Evolutionary conservation across 2,888 invertebrate genomes (phyloP), one percentile per base, ranked within the genome.

Genomic region (Empis stercorea): DNA sequence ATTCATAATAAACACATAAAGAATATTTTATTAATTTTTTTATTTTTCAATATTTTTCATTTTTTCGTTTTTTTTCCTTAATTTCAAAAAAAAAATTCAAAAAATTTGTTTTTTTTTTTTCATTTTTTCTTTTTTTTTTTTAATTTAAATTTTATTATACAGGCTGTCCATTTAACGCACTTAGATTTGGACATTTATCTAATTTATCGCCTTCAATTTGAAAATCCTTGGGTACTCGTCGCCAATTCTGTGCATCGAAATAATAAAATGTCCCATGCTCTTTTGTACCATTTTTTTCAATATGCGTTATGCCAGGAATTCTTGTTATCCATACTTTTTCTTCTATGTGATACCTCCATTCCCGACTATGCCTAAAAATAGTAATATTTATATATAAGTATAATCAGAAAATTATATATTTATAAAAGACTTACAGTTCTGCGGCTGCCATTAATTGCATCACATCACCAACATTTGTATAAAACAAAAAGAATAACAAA

Each of bases 271-370:
- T 96, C 74, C 97, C 97, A 65, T 95, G 81, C 76, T 99, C 97
- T 73, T 93, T 97, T 58, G 89, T 88, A 61, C 84, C 81, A 56
- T 93, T 95, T 73, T 96, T 97, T 71, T 97, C 93, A 60, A 88
- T 80, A 65, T 92, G 85, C 58, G 87, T 66, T 77, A 93, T 84
- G 59, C 94, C 94, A 57, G 94, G 94, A 62, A 93, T 93, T 72
- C 95, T 87, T 61, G 95, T 96, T 70, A 96, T 93, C 96, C 96
- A 96, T 63, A 97, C 92, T 71, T 94, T 89, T 70, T 99, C 97
- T 69, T 95, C 94, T 78, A 87, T 96, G 73, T 99, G 97, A 78
- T 94, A 99, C 75, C 99, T 83, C 99, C 99, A 99, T 67, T 99
- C 97, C 66, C 99, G 81, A 72, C 83, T 89, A 73, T 96, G 96